Base-by-base conservation (phyloP, 2,797 vertebrate species). In the Sus cebifrons region DNA sequence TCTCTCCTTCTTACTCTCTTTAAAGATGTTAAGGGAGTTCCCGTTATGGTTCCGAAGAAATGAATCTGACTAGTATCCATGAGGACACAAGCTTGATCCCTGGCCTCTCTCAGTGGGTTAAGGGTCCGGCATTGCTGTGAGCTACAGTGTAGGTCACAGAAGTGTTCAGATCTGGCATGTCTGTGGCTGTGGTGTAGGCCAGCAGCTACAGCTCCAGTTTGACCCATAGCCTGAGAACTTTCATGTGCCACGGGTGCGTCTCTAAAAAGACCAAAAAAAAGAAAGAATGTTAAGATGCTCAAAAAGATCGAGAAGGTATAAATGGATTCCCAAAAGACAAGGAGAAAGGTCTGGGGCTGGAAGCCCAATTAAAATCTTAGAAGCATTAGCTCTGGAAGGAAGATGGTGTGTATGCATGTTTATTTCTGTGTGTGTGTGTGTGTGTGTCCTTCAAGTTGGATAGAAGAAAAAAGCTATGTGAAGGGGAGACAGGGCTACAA, bases 1-100 rank as follows among this genome's bases (percentile, higher is more conserved):
- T 65, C 52, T 89, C 17, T 89, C 17, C 44, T 83, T 65, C 75
- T 94, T 58, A 49, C 4, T 89, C 9, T 85, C 60, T 90, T 86
- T 86, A 44, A 86, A 77, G 85, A 52, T 40, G 12, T 36, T 58
- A 82, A 78, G 23, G 44, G 44, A 49, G 44, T 49, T 49, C 44
- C 44, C 44, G 9, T 49, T 49, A 49, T 49, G 44, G 44, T 5
- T 49, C 44, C 6, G 9, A 7, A 49, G 44, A 49, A 49, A 49
- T 49, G 44, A 49, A 49, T 49, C 44, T 49, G 44, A 49, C 44
- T 49, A 49, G 44, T 49, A 49, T 49, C 44, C 44, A 49, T 49
- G 44, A 49, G 44, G 44, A 49, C 44, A 49, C 44, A 49, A 5
- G 44, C 6, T 49, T 49, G 44, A 49, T 49, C 44, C 44, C 44